Base-by-base conservation (phyloP, 2,888 invertebrate genomes). In the Miltochrista miniata region DNA sequence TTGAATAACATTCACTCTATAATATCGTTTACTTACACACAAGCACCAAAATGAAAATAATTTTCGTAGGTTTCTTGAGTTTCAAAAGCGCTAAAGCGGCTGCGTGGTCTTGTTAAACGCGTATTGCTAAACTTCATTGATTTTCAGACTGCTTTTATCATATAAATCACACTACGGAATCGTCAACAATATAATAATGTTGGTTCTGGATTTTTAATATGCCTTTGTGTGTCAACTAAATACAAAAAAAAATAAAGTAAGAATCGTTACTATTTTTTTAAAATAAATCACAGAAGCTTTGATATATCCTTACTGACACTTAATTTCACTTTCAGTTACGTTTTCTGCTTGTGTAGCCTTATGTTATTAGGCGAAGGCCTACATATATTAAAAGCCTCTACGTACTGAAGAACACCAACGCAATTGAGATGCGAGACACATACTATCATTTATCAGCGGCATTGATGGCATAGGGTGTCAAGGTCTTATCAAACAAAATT, bases 51-150 rank as follows among this genome's bases (percentile, higher is more conserved):
- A n/a, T n/a, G n/a, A 24, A 24, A 24, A 24, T 4, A 4, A 24
- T 24, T 24, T 4, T 24, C 2, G 18, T 24, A 2, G 18, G 5
- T 24, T 24, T 24, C 5, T 24, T 24, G 5, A 24, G 18, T 24
- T 24, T 24, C 2, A 12, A 54, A 68, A 81, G 81, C 83, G 81
- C 78, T 84, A 10, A 24, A 76, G 61, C 62, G 45, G 83, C 83
- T 85, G 59, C 31, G 45, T 8, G 35, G 13, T 5, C 13, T 37
- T 24, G 18, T n/a, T 40, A 52, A 65, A 69, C 68, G 65, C 62
- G 70, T 79, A 76, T 74, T 81, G 80, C 83, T 83, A 84, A 86
- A 85, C 76, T 61, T 79, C 86, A 87, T 87, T 82, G 87, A 87
- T 87, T 87, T 86, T 83, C 73, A 70, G 79, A 76, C 71, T 66